Conservation (phyloP, 2,113 vertebrate genomes). For the Brachypodius melanocephalos region DNA sequence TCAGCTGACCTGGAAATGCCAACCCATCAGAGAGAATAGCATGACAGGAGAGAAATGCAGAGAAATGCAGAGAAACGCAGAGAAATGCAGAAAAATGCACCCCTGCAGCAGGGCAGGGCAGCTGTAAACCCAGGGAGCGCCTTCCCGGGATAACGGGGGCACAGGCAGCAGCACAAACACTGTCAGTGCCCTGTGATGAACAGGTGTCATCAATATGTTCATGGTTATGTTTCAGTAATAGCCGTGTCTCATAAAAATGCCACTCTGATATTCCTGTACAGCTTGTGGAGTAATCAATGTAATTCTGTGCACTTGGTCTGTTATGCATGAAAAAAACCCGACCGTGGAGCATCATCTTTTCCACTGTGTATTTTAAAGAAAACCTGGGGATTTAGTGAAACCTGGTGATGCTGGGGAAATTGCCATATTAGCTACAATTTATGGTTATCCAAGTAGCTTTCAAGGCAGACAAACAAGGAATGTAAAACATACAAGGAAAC, state of each 20-base stretch:
- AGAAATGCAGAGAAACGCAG: too few species aligned
- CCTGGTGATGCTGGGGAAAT: background rate
- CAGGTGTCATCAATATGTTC: background rate
- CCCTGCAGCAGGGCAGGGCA: background rate
- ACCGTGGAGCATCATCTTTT: background rate
- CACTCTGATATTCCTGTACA: background rate
- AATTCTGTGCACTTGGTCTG: background rate
- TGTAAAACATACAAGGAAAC: background rate
- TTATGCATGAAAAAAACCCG: background rate
- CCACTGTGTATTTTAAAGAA: background rate
- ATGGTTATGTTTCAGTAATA: background rate
- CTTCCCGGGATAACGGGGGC: background rate
- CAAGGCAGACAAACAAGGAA: background rate
- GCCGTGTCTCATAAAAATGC: background rate
- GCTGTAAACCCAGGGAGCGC: rapidly evolving
- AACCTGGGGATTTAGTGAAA: background rate
- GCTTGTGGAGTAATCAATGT: background rate
- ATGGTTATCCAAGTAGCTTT: background rate
- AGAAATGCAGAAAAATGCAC: background rate
- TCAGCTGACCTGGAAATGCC: slow-evolving; percentile 48
- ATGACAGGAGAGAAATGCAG: background rate
- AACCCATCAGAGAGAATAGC: background rate
- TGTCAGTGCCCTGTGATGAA: background rate
- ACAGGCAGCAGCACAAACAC: background rate
- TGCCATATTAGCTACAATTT: background rate